These are phyloP conservation scores for Lottia gigantea DNA, from an alignment of 2,888 invertebrate species.

Conservation along the genomic window DNA sequence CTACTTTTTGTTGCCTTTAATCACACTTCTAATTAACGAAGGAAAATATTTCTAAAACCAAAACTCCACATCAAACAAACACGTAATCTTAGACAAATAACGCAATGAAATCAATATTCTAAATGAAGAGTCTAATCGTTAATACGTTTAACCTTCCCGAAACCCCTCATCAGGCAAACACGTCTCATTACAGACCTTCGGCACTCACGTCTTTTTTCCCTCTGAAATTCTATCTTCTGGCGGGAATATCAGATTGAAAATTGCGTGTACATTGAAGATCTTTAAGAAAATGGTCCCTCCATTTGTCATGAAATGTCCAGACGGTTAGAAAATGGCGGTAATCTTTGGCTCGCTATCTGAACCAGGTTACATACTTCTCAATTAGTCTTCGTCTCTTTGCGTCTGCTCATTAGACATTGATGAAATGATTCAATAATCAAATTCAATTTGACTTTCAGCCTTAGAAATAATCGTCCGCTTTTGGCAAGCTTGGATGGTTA, in stretches of 20 bases:
- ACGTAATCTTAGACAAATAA: background rate
- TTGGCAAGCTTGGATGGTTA: background rate
- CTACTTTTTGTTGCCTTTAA: background rate
- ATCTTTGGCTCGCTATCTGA: background rate
- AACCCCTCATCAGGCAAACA: background rate
- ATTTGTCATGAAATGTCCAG: conserved; percentile 5
- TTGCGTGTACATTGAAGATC: background rate
- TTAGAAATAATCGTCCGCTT: background rate
- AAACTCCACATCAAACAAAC: conserved; percentile 1
- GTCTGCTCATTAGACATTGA: background rate
- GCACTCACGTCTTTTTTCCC: background rate
- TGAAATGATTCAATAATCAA: conserved; percentile 2
- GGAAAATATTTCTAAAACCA: background rate
- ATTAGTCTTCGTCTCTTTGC: background rate
- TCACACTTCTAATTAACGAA: conserved; percentile 2
- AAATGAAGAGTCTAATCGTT: background rate
- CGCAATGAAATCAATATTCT: conserved; percentile 6
- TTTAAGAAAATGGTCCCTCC: background rate
- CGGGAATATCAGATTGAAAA: background rate
- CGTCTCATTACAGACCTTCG: background rate
- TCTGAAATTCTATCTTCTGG: background rate
- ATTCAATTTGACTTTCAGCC: conserved; percentile 1
- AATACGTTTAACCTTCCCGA: background rate
- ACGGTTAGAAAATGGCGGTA: background rate
- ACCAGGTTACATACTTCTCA: background rate